Conservation (phyloP, 2,113 vertebrate genomes). For the Copsychus sechellarum region DNA sequence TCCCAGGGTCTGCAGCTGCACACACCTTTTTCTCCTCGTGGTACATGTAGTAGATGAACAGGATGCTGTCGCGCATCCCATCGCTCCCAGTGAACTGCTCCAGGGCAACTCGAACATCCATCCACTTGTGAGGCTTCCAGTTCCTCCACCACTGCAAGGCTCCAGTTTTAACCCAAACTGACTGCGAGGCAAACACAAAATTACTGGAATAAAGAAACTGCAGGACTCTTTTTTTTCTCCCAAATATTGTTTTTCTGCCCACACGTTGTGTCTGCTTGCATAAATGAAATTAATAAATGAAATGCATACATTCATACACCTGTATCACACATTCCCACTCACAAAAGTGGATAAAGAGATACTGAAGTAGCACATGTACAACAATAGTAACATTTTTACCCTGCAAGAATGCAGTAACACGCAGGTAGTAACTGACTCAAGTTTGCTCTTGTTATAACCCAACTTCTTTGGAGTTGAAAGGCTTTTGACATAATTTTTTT, state of each 20-base stretch:
- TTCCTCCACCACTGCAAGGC: slow-evolving; percentile 95
- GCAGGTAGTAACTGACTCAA: background rate
- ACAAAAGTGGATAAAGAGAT: background rate
- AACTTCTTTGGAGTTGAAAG: background rate
- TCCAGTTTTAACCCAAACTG: slow-evolving; percentile 96
- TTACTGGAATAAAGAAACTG: background rate
- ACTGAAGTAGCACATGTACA: background rate
- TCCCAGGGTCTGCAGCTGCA: background rate
- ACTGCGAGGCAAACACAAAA: slow-evolving; percentile 69
- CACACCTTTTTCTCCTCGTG: slow-evolving; percentile 93
- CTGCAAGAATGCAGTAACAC: background rate
- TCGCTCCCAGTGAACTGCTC: slow-evolving; percentile 93
- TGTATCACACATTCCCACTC: background rate
- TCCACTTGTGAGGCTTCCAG: slow-evolving; percentile 94
- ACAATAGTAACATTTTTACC: background rate
- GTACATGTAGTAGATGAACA: slow-evolving; percentile 94
- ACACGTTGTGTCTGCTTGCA: background rate
- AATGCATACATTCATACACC: background rate
- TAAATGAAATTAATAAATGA: no score
- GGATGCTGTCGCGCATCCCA: slow-evolving; percentile 89
- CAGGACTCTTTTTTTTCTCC: background rate
- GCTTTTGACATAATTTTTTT: background rate
- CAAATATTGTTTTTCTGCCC: background rate
- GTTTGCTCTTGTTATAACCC: background rate
- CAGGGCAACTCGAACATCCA: slow-evolving; percentile 90